Base-by-base conservation (phyloP, 1,140 invertebrate genomes). In the Euglossa dilemma region DNA sequence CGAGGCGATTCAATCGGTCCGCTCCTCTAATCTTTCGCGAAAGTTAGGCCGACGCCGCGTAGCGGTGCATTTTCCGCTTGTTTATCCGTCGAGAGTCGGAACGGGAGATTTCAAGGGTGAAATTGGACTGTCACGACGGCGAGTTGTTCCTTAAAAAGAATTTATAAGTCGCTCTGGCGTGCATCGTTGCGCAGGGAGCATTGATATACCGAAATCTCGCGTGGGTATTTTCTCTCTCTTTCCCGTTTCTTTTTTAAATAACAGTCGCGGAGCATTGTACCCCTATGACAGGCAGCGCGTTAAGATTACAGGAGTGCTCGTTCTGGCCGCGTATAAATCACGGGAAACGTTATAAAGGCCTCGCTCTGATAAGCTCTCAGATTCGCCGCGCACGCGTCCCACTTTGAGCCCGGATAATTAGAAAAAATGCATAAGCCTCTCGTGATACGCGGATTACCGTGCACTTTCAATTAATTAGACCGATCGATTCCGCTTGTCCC, bases 301-400 rank as follows among this genome's bases (percentile, higher is more conserved):
- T 61, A 75, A 61, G 43, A 75, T 75, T 75, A 47, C 43, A 45
- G 25, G 43, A 20, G 43, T 20, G 25, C n/a, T 45, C n/a, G 70
- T 72, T 43, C 25, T 9, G 20, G 20, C 20, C 12, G 52, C 6
- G 56, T 47, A 75, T 75, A 75, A 75, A 75, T 75, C 72, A 75
- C n/a, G 16, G 16, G 18, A 45, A 75, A 61, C 56, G 57, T 6
- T 50, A 75, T 75, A 28, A 75, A 75, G 61, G 18, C 54, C 57
- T 11, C 14, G 9, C 18, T 8, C n/a, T 14, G 56, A 72, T 72
- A 72, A 72, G 70, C 50, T 18, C 2, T 25, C 23, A 72, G 50
- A 36, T 36, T n/a, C 18, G 43, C 43, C 16, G 23, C 23, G 57
- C 56, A 75, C 57, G 72, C 72, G 9, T 18, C 23, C 6, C 57